Percentiles rank a stretch among this genome's conserved stretches.
Conservation (phyloP, 2,797 vertebrate genomes). For the Eulemur albifrons region DNA sequence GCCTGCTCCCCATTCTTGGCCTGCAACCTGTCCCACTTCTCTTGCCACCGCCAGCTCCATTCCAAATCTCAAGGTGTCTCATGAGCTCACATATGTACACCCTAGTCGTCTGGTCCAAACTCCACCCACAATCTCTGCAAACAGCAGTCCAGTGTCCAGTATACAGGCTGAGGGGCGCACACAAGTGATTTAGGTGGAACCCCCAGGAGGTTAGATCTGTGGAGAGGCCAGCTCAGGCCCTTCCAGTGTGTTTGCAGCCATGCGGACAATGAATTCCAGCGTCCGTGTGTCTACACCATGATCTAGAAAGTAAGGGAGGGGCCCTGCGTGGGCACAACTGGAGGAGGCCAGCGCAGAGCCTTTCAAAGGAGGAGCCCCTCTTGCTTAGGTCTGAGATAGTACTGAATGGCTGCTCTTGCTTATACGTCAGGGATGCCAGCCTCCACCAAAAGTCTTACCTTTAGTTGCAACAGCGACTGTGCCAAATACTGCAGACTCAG, state of each 20-base stretch:
- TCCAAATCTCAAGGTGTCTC: background rate
- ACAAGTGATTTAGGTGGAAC: background rate
- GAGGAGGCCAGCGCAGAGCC: background rate
- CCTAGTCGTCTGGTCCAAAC: background rate
- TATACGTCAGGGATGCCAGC: background rate
- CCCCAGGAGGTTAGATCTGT: background rate
- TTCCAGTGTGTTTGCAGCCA: background rate
- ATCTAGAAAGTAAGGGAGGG: background rate
- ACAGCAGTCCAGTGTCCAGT: background rate
- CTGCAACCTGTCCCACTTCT: background rate
- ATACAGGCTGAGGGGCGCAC: background rate
- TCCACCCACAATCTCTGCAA: background rate
- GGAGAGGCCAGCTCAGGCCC: background rate
- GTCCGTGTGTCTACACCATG: background rate
- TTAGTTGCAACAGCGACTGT: background rate
- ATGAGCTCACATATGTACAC: background rate
- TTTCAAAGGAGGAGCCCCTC: background rate
- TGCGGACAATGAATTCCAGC: background rate
- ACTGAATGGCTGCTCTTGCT: background rate
- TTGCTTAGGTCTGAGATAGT: background rate
- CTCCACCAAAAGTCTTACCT: background rate
- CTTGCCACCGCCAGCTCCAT: background rate
- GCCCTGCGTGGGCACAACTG: background rate
- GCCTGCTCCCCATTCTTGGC: accelerated
- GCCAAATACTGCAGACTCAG: background rate